Percentiles rank a stretch among this genome's conserved stretches.
Conservation (phyloP, 2,797 vertebrate genomes). For the Alectoris magna region DNA sequence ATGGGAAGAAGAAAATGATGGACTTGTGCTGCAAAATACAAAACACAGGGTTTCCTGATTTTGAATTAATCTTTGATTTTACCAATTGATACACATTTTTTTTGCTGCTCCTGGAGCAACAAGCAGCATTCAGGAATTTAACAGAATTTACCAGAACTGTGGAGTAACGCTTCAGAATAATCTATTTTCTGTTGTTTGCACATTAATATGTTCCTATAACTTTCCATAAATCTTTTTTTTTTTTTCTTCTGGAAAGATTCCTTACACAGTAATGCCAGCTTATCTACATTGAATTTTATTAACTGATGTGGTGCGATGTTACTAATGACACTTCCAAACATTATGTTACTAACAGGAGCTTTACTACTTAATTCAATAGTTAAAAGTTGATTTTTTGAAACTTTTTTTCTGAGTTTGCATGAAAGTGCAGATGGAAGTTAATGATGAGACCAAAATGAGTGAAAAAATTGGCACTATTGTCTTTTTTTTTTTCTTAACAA, state of each 20-base stretch:
- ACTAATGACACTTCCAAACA: constrained; percentile 49
- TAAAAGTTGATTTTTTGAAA: neutral
- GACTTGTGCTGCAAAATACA: neutral
- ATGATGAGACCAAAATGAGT: neutral
- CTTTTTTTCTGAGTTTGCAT: neutral
- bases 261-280: neutral
- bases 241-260: neutral
- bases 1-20: neutral
- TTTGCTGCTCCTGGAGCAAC: neutral
- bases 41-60: neutral
- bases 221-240: neutral
- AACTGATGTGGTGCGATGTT: constrained; percentile 5
- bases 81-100: neutral
- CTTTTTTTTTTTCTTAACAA: neutral
- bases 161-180: neutral
- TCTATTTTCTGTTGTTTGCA: neutral
- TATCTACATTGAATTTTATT: neutral
- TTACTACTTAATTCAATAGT: constrained; percentile 64
- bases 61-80: neutral
- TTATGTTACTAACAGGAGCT: constrained; percentile 22
- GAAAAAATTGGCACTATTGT: neutral
- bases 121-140: neutral
- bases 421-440: neutral
- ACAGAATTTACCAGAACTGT: neutral
- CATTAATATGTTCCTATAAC: neutral